Conservation (phyloP, 2,797 vertebrate species). For the Lepus townsendii region DNA sequence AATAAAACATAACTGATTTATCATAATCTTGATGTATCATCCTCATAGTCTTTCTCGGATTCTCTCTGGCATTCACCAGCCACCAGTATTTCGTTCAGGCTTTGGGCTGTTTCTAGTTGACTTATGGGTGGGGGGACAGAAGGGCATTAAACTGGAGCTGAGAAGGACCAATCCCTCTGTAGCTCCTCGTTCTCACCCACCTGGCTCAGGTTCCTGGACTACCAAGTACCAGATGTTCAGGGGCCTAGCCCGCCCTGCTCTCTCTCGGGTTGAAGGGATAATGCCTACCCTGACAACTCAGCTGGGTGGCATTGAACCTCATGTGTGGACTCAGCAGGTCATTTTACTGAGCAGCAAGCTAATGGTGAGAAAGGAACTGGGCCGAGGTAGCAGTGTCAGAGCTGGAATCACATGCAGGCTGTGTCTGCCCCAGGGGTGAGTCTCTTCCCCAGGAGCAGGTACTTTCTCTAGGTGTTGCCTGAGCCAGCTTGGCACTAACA, state of each 20-base stretch:
- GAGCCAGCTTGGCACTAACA: neutral
- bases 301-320: neutral
- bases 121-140: neutral
- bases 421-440: neutral
- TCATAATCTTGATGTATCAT: no score
- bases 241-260: neutral
- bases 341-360: conserved; percentile 13
- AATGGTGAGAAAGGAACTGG: neutral
- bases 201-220: neutral
- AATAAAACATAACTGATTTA: conserved; percentile 56
- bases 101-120: conserved; percentile 46
- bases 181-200: neutral
- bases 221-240: neutral
- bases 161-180: neutral
- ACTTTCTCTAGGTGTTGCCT: neutral
- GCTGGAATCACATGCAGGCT: neutral
- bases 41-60: no score
- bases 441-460: neutral
- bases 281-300: neutral
- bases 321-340: neutral
- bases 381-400: neutral
- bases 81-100: neutral
- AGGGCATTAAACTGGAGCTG: neutral
- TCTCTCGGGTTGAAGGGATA: neutral
- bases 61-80: no score